Percentiles rank a stretch among this genome's conserved stretches.
Evolutionary conservation across 2,888 invertebrate species (phyloP).

Genomic region (Alentia gelatinosa): DNA sequence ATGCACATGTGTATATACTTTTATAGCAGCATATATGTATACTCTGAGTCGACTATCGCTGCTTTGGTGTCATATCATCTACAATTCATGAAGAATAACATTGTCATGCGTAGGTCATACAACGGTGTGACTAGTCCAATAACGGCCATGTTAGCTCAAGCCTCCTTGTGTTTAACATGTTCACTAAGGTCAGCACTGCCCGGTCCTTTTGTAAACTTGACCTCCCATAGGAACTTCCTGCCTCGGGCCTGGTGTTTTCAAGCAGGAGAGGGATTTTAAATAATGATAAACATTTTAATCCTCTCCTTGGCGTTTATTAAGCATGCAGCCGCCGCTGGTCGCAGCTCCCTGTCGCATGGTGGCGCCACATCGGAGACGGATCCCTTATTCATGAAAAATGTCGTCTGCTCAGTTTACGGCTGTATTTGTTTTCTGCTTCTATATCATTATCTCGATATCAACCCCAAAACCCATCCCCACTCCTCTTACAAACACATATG

Average conservation of each 20-base stretch:
- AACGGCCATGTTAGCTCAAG: background rate
- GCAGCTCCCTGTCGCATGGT: background rate
- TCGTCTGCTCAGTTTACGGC: background rate
- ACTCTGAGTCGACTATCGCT: no score
- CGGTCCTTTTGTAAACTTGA: background rate
- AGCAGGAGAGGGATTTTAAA: background rate
- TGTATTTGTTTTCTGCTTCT: no score
- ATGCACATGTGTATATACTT: no score
- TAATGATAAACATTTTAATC: conserved; percentile 37
- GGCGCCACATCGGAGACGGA: background rate
- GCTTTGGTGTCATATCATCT: no score
- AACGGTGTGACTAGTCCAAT: background rate
- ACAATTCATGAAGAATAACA: conserved; percentile 49
- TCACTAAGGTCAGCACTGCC: background rate
- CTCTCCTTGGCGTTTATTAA: conserved; percentile 17
- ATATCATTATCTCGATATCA: no score
- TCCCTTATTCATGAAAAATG: conserved; percentile 25
- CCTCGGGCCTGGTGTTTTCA: background rate
- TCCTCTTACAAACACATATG: no score
- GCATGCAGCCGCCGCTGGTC: background rate
- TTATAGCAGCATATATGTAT: no score
- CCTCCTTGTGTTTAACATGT: background rate
- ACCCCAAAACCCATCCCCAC: background rate
- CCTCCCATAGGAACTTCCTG: background rate
- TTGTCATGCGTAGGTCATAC: background rate